These are phyloP conservation scores for Paracanthobrama guichenoti DNA, from an alignment of 2,113 vertebrate species.

Conservation along the genomic window DNA sequence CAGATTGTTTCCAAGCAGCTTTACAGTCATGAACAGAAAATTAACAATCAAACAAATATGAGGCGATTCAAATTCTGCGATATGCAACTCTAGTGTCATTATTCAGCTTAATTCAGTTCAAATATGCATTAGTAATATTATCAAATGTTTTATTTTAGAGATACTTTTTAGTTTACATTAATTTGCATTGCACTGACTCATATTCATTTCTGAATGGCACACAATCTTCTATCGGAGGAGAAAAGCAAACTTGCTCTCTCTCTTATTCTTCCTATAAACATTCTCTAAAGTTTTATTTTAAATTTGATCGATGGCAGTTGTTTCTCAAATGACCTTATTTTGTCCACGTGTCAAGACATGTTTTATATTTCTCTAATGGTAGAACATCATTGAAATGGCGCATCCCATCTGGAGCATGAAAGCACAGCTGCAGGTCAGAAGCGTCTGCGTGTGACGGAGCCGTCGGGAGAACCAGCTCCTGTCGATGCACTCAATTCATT, in stretches of 20 bases:
- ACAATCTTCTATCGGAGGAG: background rate
- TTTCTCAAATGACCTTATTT: background rate
- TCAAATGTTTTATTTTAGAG: no score
- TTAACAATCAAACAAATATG: background rate
- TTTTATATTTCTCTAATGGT: background rate
- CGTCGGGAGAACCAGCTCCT: background rate
- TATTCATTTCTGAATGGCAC: background rate
- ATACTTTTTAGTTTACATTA: background rate
- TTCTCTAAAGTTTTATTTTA: no score
- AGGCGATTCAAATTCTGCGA: background rate
- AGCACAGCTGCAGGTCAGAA: background rate
- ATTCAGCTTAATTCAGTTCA: background rate
- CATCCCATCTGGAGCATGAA: background rate
- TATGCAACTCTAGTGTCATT: background rate
- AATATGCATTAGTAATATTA: no score
- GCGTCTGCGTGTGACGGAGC: no score
- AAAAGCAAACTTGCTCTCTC: background rate
- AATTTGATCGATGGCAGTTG: background rate
- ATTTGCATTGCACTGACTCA: background rate
- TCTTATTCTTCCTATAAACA: no score
- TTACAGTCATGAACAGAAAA: background rate
- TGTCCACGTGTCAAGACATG: no score
- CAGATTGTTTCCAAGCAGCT: background rate
- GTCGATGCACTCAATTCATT: conserved; percentile 61
- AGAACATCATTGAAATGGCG: background rate